A percentile compares a stretch with the other conserved stretches of the same genome.
Evolutionary conservation across 2,888 invertebrate species (phyloP).

Genomic region (Tipula lateralis): DNA sequence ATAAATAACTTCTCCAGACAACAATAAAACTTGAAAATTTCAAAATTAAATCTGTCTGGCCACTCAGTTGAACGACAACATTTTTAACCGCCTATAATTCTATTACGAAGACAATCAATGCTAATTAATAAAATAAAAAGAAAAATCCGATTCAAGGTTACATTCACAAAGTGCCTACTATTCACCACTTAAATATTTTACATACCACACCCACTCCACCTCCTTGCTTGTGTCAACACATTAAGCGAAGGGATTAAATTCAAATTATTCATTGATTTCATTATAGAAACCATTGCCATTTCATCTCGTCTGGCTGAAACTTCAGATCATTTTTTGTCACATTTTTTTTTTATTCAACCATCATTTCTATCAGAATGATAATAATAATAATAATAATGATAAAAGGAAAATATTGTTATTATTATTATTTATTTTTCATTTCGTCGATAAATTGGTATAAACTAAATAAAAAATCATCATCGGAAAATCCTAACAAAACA

Average conservation of each 20-base stretch:
- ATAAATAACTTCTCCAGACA: too few relatives aligned
- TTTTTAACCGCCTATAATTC: too few relatives aligned
- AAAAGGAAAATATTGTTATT: background rate
- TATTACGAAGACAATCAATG: too few relatives aligned
- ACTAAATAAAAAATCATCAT: background rate
- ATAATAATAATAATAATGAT: background rate
- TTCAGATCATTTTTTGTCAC: background rate
- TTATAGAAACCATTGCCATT: background rate
- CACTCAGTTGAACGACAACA: too few relatives aligned
- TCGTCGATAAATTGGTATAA: slow-evolving; percentile 1
- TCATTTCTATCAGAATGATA: background rate
- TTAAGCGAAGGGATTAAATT: background rate
- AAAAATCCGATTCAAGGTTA: too few relatives aligned
- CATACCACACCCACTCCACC: too few relatives aligned
- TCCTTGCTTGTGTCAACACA: too few relatives aligned
- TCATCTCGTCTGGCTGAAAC: background rate
- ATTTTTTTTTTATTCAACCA: background rate
- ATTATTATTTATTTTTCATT: slow-evolving; percentile 24
- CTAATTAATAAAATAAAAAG: too few relatives aligned
- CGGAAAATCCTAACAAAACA: slow-evolving; percentile 1
- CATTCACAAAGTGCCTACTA: too few relatives aligned
- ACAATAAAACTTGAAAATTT: too few relatives aligned
- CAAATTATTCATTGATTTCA: background rate
- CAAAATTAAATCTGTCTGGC: too few relatives aligned
- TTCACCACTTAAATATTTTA: too few relatives aligned